Evolutionary conservation across 2,113 vertebrate genomes (phyloP), one percentile per base, ranked within the genome.

Genomic region (Paratilapia polleni): DNA sequence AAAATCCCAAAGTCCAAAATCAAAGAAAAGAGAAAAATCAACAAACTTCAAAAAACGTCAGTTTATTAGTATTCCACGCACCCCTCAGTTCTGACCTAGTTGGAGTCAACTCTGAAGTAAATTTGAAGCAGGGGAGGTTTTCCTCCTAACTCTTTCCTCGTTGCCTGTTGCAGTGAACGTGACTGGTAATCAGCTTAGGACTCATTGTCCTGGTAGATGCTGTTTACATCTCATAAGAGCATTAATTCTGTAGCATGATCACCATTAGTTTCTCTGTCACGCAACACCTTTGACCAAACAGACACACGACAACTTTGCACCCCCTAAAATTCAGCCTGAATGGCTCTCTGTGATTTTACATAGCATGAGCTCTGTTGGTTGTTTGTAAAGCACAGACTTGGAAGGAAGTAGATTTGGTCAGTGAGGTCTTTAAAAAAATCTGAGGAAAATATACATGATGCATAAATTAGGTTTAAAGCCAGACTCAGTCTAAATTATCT

Each of bases 151-250:
- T 49, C 88, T 78, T 63, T 68, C 26, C 49, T 75, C 13, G 60
- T 34, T 59, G 88, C 78, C 58, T 77, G 78, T 74, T 82, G 75
- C 74, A 22, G 64, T 5, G 49, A 94, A 83, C 93, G 91, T 88
- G 91, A 92, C 86, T 61, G 31, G 2, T 93, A 93, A 95, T 94
- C 88, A 87, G 91, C 91, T 95, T 93, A 89, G 66, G 77, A 15
- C 75, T 86, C 78, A 83, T 38, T 87, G 80, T 91, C 83, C 80
- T 84, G 90, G 80, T 63, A 75, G 83, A 91, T 85, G 82, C 81
- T 78, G 88, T 94, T 93, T 90, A 90, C 76, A 84, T 85, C 87
- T 74, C 74, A 62, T 88, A 92, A 87, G 91, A 91, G 81, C 66
- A 76, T 91, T 93, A 89, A 84, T 84, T 78, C 88, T 66, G 54